These are phyloP conservation scores for Xylota segnis DNA, from an alignment of 2,888 invertebrate genomes.

Conservation along the genomic window DNA sequence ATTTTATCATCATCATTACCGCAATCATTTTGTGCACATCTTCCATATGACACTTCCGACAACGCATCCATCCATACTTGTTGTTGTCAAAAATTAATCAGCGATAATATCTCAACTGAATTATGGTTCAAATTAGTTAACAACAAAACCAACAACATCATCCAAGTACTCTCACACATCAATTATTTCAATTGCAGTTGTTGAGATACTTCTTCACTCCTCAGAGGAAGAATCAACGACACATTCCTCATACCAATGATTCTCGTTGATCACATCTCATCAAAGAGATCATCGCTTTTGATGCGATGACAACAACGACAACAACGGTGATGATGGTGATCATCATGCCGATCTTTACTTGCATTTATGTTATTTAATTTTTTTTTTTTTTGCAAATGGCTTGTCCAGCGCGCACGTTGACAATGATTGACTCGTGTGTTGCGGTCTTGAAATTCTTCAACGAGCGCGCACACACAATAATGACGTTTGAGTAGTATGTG, in stretches of 20 bases:
- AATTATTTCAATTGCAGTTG: slow-evolving; percentile 43
- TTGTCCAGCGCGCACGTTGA: slow-evolving; percentile 46
- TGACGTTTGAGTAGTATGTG: slow-evolving; percentile 37
- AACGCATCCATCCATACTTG: slow-evolving; percentile 42
- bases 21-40: background rate
- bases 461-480: slow-evolving; percentile 10
- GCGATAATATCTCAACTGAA: slow-evolving; percentile 56
- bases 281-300: slow-evolving; percentile 57
- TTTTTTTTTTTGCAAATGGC: background rate
- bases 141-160: background rate
- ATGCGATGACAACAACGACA: slow-evolving; percentile 38
- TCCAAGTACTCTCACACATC: slow-evolving; percentile 39
- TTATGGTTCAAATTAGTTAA: slow-evolving; percentile 57
- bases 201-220: slow-evolving; percentile 24
- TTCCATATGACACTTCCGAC: slow-evolving; percentile 47
- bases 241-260: slow-evolving; percentile 36
- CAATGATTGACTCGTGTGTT: slow-evolving; percentile 67
- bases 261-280: slow-evolving; percentile 64
- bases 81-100: slow-evolving; percentile 70
- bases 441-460: slow-evolving; percentile 56
- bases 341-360: slow-evolving; percentile 39
- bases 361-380: background rate
- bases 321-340: slow-evolving; percentile 15
- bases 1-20: slow-evolving; percentile 30
- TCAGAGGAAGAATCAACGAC: slow-evolving; percentile 13